Evolutionary conservation across 1,140 invertebrate genomes (phyloP), one percentile per base, ranked within the genome.

Genomic region (Aphelinus certus): DNA sequence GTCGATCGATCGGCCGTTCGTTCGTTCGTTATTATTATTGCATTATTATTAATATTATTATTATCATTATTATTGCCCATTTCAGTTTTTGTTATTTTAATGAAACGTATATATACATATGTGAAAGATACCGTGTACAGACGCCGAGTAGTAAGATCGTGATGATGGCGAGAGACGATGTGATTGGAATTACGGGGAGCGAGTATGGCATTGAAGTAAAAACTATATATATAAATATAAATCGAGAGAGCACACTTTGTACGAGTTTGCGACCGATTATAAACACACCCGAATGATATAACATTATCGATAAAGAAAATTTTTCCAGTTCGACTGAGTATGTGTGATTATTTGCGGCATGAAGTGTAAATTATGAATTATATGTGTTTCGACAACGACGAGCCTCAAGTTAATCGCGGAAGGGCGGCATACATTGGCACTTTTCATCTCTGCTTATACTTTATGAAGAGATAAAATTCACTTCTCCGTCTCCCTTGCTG

Each of bases 81-180:
- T 82, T 80, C 81, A 70, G 80, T 83, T 83, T 82, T 81, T 83
- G 77, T 85, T 83, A 83, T 84, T 83, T 80, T 83, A 82, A 84
- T 81, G 67, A 82, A 80, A 83, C 79, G 80, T 82, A 75, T 26
- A 26, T 26, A 26, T 26, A 26, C 26, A 26, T 26, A 26, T 26
- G 26, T 26, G 26, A 26, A 26, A 26, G 26, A 26, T 26, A 26
- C 26, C 26, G 26, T 26, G 58, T 65, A 72, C 55, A 78, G 64
- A 75, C 57, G 68, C 64, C 53, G 61, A 63, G 67, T 74, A 70
- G 43, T 53, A 60, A 43, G 7, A 55, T 65, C 45, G 42, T 56
- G 58, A 68, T 57, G 57, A 72, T 64, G 45, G n/a, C 42, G 62
- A 72, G 72, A 72, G 64, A 62, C 48, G 71, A 79, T 77, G 75